These are phyloP conservation scores for Conus ventricosus DNA, from an alignment of 1,140 invertebrate genomes.

Conservation along the genomic window DNA sequence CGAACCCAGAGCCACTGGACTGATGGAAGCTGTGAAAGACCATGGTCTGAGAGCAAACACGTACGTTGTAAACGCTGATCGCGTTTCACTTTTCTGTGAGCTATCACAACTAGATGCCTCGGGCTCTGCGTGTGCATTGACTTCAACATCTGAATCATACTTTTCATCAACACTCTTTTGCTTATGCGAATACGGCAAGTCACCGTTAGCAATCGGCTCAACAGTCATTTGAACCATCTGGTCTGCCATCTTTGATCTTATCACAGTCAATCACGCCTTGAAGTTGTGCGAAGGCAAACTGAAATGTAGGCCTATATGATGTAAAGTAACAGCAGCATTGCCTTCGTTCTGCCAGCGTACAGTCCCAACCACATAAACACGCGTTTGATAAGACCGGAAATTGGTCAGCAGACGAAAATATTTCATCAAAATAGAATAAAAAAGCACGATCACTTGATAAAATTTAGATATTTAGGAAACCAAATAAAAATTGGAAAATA, in stretches of 20 bases:
- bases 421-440: too few relatives aligned
- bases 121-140: neutral
- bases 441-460: neutral
- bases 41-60: conserved; percentile 87
- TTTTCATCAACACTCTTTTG: neutral
- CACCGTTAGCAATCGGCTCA: neutral
- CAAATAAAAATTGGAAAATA: neutral
- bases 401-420: neutral
- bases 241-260: neutral
- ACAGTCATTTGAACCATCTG: neutral
- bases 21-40: conserved; percentile 92
- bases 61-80: conserved; percentile 44
- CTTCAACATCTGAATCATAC: neutral
- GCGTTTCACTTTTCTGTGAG: neutral
- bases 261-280: too few relatives aligned
- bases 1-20: conserved; percentile 91
- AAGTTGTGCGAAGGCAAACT: too few relatives aligned
- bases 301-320: neutral
- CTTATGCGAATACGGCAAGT: neutral
- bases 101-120: neutral
- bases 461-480: neutral
- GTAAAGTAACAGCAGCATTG: neutral
- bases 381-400: neutral
- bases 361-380: neutral
- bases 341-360: neutral